Conservation (phyloP, 2,888 invertebrate genomes). For the Ormyrus rosae region DNA sequence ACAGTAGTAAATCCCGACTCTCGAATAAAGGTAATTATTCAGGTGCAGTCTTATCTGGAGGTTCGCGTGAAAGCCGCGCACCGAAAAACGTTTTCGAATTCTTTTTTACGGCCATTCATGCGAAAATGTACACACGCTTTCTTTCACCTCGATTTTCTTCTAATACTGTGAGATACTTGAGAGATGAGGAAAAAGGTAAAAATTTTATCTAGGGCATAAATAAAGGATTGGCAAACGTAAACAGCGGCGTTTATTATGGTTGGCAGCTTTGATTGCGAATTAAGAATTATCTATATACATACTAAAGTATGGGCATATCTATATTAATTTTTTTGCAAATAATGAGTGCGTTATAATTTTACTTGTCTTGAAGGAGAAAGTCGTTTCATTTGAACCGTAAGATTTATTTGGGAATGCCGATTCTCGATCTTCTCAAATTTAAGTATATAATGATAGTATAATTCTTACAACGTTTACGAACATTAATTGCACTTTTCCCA, state of each 20-base stretch:
- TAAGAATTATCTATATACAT: no score
- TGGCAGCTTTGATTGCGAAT: no score
- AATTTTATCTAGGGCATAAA: not conserved
- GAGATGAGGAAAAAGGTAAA: not conserved
- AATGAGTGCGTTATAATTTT: no score
- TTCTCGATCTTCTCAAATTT: no score
- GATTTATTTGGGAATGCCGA: no score
- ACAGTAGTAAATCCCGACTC: not conserved
- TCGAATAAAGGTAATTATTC: constrained; percentile 15
- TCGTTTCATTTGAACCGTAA: no score
- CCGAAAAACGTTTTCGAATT: not conserved
- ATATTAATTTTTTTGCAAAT: no score
- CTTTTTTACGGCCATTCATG: constrained; percentile 9
- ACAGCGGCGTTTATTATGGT: not conserved
- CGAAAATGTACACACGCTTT: constrained; percentile 23
- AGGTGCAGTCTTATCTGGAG: not conserved
- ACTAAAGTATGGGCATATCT: no score
- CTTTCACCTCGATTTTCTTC: constrained; percentile 23
- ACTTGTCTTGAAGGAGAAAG: no score
- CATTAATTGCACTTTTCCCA: not conserved
- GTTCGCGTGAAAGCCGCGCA: constrained; percentile 10
- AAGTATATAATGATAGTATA: no score
- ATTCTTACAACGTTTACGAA: not conserved
- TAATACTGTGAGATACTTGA: not conserved
- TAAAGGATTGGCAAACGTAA: not conserved